Evolutionary conservation across 1,140 invertebrate species (phyloP).

Genomic region (Drosophila lowei): DNA sequence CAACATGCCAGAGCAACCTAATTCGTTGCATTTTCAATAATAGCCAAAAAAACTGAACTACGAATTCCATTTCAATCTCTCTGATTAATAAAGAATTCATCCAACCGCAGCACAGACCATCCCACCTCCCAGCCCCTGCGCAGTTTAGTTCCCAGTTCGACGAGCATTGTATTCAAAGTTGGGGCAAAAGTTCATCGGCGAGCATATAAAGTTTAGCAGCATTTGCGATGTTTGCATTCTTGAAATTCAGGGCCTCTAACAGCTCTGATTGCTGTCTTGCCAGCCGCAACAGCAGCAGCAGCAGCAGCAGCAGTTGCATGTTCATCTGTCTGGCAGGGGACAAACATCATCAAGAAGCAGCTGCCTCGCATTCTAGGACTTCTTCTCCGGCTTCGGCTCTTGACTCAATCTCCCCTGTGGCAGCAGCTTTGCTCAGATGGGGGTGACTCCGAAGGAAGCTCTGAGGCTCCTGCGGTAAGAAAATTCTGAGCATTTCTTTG

Average conservation of each 20-base stretch:
- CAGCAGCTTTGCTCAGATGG: background rate
- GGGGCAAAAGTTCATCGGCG: constrained; percentile 27
- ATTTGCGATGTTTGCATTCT: constrained; percentile 35
- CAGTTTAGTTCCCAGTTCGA: background rate
- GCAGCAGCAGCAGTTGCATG: constrained; percentile 38
- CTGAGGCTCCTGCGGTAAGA: constrained; percentile 33
- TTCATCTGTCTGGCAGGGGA: constrained; percentile 51
- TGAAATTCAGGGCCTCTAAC: constrained; percentile 26
- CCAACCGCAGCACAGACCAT: background rate
- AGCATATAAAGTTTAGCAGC: constrained; percentile 32
- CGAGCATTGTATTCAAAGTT: constrained; percentile 11
- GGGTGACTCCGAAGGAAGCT: constrained; percentile 9
- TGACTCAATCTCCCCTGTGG: background rate
- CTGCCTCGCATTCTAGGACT: constrained; percentile 29
- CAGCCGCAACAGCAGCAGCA: constrained; percentile 25
- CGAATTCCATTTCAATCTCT: constrained; percentile 11
- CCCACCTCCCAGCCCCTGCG: too few species aligned
- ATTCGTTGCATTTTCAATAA: constrained; percentile 22
- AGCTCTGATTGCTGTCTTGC: constrained; percentile 47
- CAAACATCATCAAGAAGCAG: constrained; percentile 46
- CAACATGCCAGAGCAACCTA: constrained; percentile 6
- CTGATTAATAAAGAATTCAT: constrained; percentile 47
- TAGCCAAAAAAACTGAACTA: background rate
- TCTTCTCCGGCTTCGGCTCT: background rate
- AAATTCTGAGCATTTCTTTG: constrained; percentile 34